Conservation (phyloP, 2,888 invertebrate genomes). For the Sphaerophoria taeniata region DNA sequence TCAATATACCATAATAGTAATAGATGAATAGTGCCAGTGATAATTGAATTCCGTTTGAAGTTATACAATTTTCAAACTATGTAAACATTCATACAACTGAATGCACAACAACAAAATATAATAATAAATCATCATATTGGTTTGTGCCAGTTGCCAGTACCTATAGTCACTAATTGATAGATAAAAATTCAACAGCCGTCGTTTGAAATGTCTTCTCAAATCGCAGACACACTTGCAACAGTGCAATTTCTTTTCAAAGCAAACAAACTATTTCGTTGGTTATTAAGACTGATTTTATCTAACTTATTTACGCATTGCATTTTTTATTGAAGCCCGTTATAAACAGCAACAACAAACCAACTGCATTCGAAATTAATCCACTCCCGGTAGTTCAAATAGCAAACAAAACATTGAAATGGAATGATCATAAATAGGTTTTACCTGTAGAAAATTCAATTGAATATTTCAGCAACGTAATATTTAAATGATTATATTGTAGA, state of each 20-base stretch:
- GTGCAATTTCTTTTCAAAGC: background rate
- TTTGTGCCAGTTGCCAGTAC: background rate
- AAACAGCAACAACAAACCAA: background rate
- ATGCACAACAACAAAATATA: too few species aligned
- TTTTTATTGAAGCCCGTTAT: background rate
- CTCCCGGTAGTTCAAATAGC: too few species aligned
- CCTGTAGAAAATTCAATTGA: background rate
- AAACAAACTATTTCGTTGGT: slow-evolving; percentile 16
- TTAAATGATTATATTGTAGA: too few species aligned
- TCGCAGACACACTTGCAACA: background rate
- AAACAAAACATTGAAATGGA: too few species aligned
- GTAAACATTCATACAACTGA: too few species aligned
- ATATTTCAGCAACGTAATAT: background rate
- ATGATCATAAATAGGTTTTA: too few species aligned
- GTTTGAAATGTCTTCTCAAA: background rate
- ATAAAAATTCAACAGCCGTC: slow-evolving; percentile 27
- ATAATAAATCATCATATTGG: background rate
- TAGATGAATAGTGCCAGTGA: too few species aligned
- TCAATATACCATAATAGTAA: too few species aligned
- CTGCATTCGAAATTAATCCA: too few species aligned
- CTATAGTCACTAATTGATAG: slow-evolving; percentile 7
- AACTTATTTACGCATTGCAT: background rate
- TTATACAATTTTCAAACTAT: too few species aligned
- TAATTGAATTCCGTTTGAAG: too few species aligned
- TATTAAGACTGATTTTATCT: slow-evolving; percentile 28